Conservation (phyloP, 2,113 vertebrate genomes). For the Todiramphus saurophagus region DNA sequence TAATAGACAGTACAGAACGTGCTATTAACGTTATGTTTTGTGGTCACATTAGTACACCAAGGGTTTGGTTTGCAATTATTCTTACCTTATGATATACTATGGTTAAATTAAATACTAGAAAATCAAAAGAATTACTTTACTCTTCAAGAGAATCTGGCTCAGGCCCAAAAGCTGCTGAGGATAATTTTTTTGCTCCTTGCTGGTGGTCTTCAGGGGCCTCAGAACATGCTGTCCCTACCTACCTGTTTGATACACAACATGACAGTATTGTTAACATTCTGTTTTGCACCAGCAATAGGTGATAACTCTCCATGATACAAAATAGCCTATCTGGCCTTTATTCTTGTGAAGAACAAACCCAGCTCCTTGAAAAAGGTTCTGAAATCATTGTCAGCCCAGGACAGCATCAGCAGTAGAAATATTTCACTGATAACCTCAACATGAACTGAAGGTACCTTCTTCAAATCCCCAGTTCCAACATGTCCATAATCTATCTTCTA, state of each 20-base stretch:
- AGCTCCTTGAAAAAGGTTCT: not conserved
- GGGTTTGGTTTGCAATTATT: not conserved
- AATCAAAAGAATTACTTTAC: not conserved
- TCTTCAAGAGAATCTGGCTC: not conserved
- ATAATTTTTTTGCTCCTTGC: not conserved
- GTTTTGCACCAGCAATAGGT: not conserved
- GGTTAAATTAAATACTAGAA: not conserved
- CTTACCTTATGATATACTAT: not conserved
- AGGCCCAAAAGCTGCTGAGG: not conserved
- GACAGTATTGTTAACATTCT: not conserved
- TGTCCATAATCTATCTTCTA: not conserved
- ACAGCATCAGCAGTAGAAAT: not conserved
- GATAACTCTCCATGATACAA: not conserved
- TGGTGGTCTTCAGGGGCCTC: not conserved
- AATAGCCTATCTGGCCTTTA: not conserved
- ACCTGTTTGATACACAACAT: not conserved
- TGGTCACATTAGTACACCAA: not conserved
- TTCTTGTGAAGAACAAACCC: not conserved
- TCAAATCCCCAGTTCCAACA: not conserved
- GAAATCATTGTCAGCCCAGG: not conserved
- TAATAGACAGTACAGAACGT: not conserved
- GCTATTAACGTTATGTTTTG: not conserved
- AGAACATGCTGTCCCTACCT: not conserved
- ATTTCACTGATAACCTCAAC: not conserved
- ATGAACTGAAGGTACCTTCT: not conserved